These are phyloP conservation scores for Abramis brama DNA, from an alignment of 2,113 vertebrate species.

Conservation along the genomic window DNA sequence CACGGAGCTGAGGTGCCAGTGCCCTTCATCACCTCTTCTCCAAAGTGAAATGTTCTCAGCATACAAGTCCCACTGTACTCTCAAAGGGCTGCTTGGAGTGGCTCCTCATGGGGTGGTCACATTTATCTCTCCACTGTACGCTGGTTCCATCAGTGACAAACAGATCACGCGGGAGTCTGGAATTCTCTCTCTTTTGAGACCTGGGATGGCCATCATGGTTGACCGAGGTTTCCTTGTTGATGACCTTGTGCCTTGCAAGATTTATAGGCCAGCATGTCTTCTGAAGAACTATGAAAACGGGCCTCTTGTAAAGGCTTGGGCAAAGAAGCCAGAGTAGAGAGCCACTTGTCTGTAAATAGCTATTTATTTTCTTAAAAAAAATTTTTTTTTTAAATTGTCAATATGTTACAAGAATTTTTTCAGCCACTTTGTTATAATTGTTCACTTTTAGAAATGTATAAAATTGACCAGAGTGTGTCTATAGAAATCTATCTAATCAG, in stretches of 20 bases:
- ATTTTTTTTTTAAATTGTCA: too few species aligned
- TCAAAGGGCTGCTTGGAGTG: constrained; percentile 24
- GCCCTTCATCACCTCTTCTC: constrained; percentile 10
- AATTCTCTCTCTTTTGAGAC: constrained; percentile 28
- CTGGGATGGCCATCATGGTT: constrained; percentile 24
- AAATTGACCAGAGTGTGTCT: too few species aligned
- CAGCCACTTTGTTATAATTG: too few species aligned
- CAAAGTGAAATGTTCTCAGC: constrained; percentile 26
- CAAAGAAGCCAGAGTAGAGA: neutral
- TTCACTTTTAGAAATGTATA: neutral
- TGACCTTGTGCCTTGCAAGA: constrained; percentile 35
- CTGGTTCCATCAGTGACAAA: constrained; percentile 45
- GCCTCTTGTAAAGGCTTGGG: neutral
- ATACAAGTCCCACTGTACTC: constrained; percentile 31
- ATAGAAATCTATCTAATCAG: too few species aligned
- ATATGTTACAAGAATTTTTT: too few species aligned
- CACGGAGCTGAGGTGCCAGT: constrained; percentile 40
- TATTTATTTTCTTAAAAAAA: too few species aligned
- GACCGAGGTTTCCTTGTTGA: constrained; percentile 30
- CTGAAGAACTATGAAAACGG: neutral
- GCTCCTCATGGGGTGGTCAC: constrained; percentile 40
- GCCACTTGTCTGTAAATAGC: neutral
- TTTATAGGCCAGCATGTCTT: constrained; percentile 11
- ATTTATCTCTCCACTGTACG: constrained; percentile 22
- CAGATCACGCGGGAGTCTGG: constrained; percentile 12